Conservation (phyloP, 2,113 vertebrate genomes). For the Antennarius striatus region DNA sequence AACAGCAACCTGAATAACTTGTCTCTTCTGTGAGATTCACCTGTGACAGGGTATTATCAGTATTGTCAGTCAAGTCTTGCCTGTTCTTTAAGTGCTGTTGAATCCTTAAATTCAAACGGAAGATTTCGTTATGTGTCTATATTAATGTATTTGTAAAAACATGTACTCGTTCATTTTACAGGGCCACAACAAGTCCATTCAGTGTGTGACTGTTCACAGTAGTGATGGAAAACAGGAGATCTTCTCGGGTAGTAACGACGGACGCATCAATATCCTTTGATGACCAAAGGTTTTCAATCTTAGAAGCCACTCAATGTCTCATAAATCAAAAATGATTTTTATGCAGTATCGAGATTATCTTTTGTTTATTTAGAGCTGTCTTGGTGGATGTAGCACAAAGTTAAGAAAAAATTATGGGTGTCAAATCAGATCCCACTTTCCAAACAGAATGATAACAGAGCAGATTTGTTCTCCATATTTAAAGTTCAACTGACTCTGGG, state of each 20-base stretch:
- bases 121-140: no score
- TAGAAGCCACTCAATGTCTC: background rate
- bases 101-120: background rate
- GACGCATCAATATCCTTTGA: slow-evolving; percentile 98
- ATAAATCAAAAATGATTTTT: background rate
- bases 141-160: background rate
- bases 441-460: no score
- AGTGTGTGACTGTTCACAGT: slow-evolving; percentile 90
- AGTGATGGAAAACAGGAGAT: slow-evolving; percentile 84
- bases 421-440: no score
- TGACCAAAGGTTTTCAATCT: background rate
- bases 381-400: no score
- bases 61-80: background rate
- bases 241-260: slow-evolving; percentile 95
- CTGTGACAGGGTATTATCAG: no score
- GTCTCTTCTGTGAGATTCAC: no score
- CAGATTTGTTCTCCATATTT: no score
- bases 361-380: background rate
- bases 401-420: no score
- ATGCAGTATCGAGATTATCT: background rate
- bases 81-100: background rate
- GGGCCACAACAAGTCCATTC: slow-evolving; percentile 97
- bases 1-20: no score
- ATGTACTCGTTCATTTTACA: slow-evolving; percentile 58
- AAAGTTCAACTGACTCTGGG: no score